Conservation (phyloP, 2,113 vertebrate species). For the Takifugu bimaculatus region DNA sequence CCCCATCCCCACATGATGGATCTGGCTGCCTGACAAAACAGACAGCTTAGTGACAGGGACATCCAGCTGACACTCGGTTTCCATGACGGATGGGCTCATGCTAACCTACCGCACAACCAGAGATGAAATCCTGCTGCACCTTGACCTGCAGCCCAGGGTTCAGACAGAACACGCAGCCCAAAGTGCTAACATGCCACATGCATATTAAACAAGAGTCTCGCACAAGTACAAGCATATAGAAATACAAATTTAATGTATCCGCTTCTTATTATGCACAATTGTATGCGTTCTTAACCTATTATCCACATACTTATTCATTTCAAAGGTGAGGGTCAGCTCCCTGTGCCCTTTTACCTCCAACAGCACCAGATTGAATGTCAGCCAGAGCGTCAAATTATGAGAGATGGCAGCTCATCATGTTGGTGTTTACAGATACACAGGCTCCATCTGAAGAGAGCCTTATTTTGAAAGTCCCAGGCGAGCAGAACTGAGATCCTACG, state of each 20-base stretch:
- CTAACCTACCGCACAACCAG: slow-evolving; percentile 41
- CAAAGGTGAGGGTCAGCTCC: slow-evolving; percentile 46
- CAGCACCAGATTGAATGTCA: slow-evolving; percentile 54
- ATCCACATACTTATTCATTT: slow-evolving; percentile 46
- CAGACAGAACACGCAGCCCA: slow-evolving; percentile 17
- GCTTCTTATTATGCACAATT: slow-evolving; percentile 35
- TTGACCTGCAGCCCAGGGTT: slow-evolving; percentile 58
- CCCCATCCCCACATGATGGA: slow-evolving; percentile 55
- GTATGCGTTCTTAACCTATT: slow-evolving; percentile 28
- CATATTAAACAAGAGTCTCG: slow-evolving; percentile 22
- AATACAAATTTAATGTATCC: slow-evolving; percentile 5
- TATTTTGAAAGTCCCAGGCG: slow-evolving; percentile 57
- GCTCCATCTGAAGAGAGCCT: slow-evolving; percentile 39
- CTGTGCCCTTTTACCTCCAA: slow-evolving; percentile 33
- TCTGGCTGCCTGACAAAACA: slow-evolving; percentile 63
- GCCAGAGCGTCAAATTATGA: slow-evolving; percentile 53
- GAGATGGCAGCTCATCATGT: slow-evolving; percentile 65
- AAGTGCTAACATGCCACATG: slow-evolving; percentile 37
- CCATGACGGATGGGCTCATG: slow-evolving; percentile 64
- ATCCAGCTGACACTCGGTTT: slow-evolving; percentile 51
- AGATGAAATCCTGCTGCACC: slow-evolving; percentile 64
- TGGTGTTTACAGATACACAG: slow-evolving; percentile 58
- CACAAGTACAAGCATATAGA: slow-evolving; percentile 14
- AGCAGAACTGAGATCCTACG: slow-evolving; percentile 25
- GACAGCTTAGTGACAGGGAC: slow-evolving; percentile 69